Percentiles rank a stretch among this genome's conserved stretches.
phyloP scores from a whole-genome alignment of 2,113 vertebrate genomes.

The Hippotragus niger region DNA sequence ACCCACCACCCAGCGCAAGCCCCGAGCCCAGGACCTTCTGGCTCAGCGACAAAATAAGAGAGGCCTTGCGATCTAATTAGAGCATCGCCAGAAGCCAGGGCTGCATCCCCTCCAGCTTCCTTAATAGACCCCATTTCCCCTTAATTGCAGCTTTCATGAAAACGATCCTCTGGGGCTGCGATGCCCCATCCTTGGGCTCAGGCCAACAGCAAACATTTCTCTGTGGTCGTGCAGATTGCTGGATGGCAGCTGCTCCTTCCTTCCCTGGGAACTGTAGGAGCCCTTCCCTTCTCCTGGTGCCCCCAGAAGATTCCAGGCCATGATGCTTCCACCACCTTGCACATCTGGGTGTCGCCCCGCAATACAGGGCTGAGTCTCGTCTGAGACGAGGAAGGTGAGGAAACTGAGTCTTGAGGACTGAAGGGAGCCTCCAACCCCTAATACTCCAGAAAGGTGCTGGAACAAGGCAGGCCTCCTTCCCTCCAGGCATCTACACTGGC shows the following conservation, averaged over 20 bases:
- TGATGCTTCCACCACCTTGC: fast-evolving
- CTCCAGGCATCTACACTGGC: not conserved
- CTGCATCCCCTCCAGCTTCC: not conserved
- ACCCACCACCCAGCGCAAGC: not conserved
- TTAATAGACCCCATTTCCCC: not conserved
- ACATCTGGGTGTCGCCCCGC: not conserved
- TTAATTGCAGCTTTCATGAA: not conserved
- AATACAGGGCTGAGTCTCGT: fast-evolving
- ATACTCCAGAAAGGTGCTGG: not conserved
- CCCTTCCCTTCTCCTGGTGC: not conserved
- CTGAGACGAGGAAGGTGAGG: not conserved
- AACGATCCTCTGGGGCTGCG: fast-evolving
- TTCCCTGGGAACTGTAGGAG: not conserved
- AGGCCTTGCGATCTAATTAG: not conserved
- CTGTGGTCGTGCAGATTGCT: fast-evolving
- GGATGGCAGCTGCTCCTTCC: not conserved
- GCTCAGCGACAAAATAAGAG: not conserved
- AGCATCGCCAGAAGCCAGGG: not conserved
- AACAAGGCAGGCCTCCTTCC: too few species aligned
- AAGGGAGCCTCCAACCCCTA: fast-evolving
- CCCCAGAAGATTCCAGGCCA: not conserved
- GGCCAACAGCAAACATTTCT: not conserved
- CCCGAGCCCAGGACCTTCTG: not conserved
- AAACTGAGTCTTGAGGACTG: not conserved
- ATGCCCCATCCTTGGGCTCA: not conserved